Base-by-base conservation (phyloP, 2,888 invertebrate genomes). In the Coelopa pilipes region DNA sequence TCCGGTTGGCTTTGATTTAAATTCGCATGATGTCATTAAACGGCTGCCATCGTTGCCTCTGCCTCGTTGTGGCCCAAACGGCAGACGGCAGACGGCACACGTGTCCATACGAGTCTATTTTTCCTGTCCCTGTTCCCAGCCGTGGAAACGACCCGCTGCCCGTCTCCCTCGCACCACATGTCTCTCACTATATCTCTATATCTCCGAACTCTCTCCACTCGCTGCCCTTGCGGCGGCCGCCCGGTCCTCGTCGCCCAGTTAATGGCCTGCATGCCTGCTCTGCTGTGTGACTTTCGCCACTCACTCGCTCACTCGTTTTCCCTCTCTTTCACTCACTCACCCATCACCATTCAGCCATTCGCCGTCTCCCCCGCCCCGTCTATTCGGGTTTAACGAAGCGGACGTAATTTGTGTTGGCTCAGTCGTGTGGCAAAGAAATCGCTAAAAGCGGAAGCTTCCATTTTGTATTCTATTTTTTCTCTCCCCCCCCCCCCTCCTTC, bases 391-490 rank as follows among this genome's bases (percentile, higher is more conserved):
- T 50, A 66, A 66, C 66, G 50, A 66, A 50, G 50, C 50, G 50
- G 15, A 50, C 66, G 21, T 66, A 21, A 66, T 66, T 50, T 47
- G 24, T 66, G 50, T 49, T 65, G 24, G 24, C 3, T 65, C 47
- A 65, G 17, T 65, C 63, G 66, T 66, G 66, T 66, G 66, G 50
- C 50, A 21, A 47, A 15, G 49, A 66, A 65, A 66, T 66, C 49
- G 21, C 13, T 21, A 50, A 50, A 50, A 66, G 50, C 34, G 62
- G 34, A 24, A 15, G 13, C 24, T 19, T 21, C 21, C 24, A 59
- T 17, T 59, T 59, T 24, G 2, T 59, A 21, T 59, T 45, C 24
- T 62, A n/a, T 62, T 45, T 15, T 62, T n/a, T n/a, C n/a, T n/a
- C n/a, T n/a, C n/a, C n/a, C n/a, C n/a, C n/a, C n/a, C n/a, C n/a